Percentiles rank a stretch among this genome's conserved stretches.
Conservation (phyloP, 1,140 invertebrate species). For the Diploscapter pachys region DNA sequence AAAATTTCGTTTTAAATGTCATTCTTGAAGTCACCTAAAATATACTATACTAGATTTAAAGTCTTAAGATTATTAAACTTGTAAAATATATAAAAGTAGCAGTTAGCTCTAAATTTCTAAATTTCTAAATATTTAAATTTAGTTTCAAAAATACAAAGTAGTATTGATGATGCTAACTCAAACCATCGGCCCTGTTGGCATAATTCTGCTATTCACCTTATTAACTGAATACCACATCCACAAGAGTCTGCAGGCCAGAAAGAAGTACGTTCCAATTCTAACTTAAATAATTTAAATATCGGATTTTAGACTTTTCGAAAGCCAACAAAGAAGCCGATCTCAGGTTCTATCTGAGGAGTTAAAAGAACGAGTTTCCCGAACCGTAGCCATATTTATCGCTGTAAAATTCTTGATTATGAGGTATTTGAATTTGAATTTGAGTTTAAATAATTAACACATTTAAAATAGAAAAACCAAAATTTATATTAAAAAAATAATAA, state of each 20-base stretch:
- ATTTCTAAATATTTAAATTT: constrained; percentile 12
- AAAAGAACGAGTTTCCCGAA: constrained; percentile 33
- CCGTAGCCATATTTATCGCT: constrained; percentile 39
- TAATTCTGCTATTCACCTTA: constrained; percentile 30
- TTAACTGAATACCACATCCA: constrained; percentile 37
- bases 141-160: constrained; percentile 35
- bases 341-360: constrained; percentile 34
- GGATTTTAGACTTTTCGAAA: constrained; percentile 36
- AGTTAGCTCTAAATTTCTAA: too few relatives aligned
- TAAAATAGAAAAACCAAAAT: constrained; percentile 6
- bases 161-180: constrained; percentile 37
- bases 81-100: too few relatives aligned
- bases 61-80: too few relatives aligned
- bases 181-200: constrained; percentile 33
- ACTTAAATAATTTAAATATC: neutral
- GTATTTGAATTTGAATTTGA: neutral
- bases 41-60: too few relatives aligned
- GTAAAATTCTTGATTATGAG: constrained; percentile 41
- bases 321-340: constrained; percentile 33
- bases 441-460: neutral
- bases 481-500: too few relatives aligned
- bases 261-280: constrained; percentile 24
- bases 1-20: neutral
- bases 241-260: constrained; percentile 29
- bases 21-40: too few relatives aligned